Percentiles rank a stretch among this genome's conserved stretches.
These are phyloP conservation scores for Ophonus ardosiacus DNA, from an alignment of 2,888 invertebrate species.

Conservation along the genomic window DNA sequence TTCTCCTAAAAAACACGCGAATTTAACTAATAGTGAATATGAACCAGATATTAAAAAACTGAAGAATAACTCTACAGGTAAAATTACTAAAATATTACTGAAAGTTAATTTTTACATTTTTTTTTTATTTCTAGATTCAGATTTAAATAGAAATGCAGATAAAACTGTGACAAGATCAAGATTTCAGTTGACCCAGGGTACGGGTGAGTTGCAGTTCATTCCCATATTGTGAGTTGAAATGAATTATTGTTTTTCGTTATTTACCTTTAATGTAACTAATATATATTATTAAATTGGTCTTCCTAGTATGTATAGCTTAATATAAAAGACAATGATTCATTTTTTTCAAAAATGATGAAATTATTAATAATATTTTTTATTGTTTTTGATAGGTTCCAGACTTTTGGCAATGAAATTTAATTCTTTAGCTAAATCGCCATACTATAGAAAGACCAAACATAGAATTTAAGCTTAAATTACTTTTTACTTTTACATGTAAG, in stretches of 20 bases:
- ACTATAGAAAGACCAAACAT: background rate
- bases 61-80: background rate
- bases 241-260: conserved; percentile 22
- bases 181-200: conserved; percentile 1
- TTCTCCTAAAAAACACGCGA: conserved; percentile 21
- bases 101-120: background rate
- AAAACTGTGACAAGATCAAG: conserved; percentile 1
- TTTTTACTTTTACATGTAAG: background rate
- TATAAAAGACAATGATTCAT: conserved; percentile 39
- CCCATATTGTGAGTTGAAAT: conserved; percentile 40
- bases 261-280: background rate
- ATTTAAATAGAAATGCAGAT: background rate
- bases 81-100: background rate
- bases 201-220: conserved; percentile 53
- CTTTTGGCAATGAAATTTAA: background rate
- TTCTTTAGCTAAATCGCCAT: background rate
- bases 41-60: conserved; percentile 20
- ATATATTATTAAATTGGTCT: background rate
- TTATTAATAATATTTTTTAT: background rate
- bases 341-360: conserved; percentile 13
- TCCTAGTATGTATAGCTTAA: background rate
- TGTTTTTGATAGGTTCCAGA: background rate
- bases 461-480: background rate
- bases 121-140: background rate
- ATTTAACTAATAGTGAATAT: conserved; percentile 15